Conservation (phyloP, 2,113 vertebrate genomes). For the Sisor rabdophorus region DNA sequence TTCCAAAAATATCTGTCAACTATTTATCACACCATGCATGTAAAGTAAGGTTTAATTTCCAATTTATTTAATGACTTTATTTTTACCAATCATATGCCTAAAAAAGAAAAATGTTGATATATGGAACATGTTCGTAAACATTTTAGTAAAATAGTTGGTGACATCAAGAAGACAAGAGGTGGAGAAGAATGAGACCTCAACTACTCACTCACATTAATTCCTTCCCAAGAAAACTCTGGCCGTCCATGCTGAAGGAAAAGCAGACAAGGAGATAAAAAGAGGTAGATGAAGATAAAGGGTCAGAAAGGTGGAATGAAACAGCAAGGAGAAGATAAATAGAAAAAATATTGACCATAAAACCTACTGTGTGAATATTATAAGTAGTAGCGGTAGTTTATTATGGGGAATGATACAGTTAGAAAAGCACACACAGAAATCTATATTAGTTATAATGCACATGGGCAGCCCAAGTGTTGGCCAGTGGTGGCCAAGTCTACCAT, state of each 20-base stretch:
- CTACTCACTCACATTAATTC: conserved; percentile 89
- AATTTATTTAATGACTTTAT: not conserved
- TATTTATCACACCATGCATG: not conserved
- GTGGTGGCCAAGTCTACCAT: too few relatives aligned
- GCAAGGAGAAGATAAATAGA: not conserved
- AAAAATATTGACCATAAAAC: too few relatives aligned
- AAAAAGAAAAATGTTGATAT: not conserved
- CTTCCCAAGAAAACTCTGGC: conserved; percentile 95
- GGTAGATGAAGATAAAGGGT: conserved; percentile 21
- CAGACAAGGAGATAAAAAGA: conserved; percentile 34
- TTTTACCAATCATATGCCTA: not conserved
- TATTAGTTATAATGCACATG: too few relatives aligned
- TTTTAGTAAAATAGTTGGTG: not conserved
- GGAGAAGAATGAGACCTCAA: conserved; percentile 14
- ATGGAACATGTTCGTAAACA: not conserved
- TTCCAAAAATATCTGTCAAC: not conserved
- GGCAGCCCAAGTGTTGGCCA: too few relatives aligned
- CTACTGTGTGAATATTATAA: too few relatives aligned
- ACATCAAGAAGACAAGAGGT: conserved; percentile 4
- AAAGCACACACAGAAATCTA: too few relatives aligned
- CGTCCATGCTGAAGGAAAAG: conserved; percentile 78
- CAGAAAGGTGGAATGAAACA: conserved; percentile 3
- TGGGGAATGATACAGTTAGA: too few relatives aligned
- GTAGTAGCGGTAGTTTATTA: too few relatives aligned
- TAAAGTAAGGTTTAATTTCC: not conserved